phyloP scores from a whole-genome alignment of 2,888 invertebrate species.

The Branchipolynoe longqiensis region DNA sequence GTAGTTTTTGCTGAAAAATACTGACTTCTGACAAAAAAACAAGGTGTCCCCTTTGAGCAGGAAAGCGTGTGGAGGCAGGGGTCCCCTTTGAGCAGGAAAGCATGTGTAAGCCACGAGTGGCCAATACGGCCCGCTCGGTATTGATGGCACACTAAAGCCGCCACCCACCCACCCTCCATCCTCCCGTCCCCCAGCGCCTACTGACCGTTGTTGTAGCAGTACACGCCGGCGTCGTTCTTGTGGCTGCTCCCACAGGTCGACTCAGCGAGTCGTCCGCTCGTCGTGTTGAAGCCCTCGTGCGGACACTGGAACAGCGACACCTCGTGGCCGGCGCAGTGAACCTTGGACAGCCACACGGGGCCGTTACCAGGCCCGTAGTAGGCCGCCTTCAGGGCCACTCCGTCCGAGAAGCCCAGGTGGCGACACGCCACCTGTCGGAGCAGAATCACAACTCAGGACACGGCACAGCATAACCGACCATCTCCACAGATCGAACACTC shows the following conservation, averaged over 20 bases:
- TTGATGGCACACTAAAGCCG: too few relatives aligned
- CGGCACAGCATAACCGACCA: neutral
- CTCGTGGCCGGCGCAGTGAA: constrained; percentile 51
- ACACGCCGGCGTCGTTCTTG: constrained; percentile 11
- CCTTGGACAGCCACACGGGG: constrained; percentile 29
- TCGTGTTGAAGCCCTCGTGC: constrained; percentile 30
- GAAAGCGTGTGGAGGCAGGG: too few relatives aligned
- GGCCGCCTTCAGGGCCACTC: neutral
- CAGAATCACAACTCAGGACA: neutral
- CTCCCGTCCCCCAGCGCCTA: too few relatives aligned
- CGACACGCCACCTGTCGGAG: constrained; percentile 83
- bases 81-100: too few relatives aligned
- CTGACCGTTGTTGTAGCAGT: constrained; percentile 38
- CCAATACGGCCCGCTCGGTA: too few relatives aligned
- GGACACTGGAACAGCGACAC: constrained; percentile 43
- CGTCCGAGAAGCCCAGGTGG: constrained; percentile 85
- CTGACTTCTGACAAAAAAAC: too few relatives aligned
- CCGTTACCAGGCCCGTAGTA: constrained; percentile 60
- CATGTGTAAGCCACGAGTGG: too few relatives aligned
- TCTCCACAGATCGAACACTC: too few relatives aligned
- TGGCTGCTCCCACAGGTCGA: neutral
- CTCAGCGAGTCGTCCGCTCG: neutral
- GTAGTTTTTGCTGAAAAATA: too few relatives aligned
- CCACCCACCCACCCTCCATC: too few relatives aligned
- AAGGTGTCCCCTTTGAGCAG: too few relatives aligned